Conservation (phyloP, 2,888 invertebrate species). For the Coenonympha glycerion region DNA sequence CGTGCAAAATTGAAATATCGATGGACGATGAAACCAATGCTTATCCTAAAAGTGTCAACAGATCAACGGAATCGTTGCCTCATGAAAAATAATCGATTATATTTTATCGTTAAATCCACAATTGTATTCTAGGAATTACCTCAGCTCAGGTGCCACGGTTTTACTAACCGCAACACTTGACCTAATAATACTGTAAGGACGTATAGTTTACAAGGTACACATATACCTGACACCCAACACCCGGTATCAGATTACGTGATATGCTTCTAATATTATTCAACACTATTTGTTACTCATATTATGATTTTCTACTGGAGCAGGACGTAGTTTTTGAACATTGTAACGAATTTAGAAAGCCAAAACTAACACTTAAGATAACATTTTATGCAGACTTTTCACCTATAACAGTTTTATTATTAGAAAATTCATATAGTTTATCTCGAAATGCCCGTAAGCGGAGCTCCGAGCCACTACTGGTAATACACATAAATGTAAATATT, state of each 20-base stretch:
- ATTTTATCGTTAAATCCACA: background rate
- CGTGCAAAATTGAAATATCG: too few species aligned
- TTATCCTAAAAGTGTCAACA: too few species aligned
- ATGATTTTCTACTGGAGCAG: too few species aligned
- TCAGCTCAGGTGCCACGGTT: constrained; percentile 7
- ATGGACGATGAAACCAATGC: too few species aligned
- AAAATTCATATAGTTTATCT: constrained; percentile 11
- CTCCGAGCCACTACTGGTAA: constrained; percentile 6
- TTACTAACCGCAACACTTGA: constrained; percentile 10
- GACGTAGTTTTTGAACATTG: constrained; percentile 1
- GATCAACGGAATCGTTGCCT: too few species aligned
- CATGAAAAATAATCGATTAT: too few species aligned
- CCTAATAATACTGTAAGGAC: constrained; percentile 11
- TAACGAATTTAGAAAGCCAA: constrained; percentile 12
- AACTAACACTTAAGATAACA: background rate
- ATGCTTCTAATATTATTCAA: constrained; percentile 8
- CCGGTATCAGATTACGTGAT: constrained; percentile 5
- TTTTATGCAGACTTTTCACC: constrained; percentile 7
- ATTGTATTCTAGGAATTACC: background rate
- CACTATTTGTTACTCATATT: background rate
- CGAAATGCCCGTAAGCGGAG: constrained; percentile 8
- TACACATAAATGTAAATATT: constrained; percentile 18
- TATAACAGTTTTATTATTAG: constrained; percentile 11
- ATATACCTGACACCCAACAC: constrained; percentile 1
- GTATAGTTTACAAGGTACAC: constrained; percentile 12